Conservation (phyloP, 2,797 vertebrate species). For the Siniperca scherzeri region DNA sequence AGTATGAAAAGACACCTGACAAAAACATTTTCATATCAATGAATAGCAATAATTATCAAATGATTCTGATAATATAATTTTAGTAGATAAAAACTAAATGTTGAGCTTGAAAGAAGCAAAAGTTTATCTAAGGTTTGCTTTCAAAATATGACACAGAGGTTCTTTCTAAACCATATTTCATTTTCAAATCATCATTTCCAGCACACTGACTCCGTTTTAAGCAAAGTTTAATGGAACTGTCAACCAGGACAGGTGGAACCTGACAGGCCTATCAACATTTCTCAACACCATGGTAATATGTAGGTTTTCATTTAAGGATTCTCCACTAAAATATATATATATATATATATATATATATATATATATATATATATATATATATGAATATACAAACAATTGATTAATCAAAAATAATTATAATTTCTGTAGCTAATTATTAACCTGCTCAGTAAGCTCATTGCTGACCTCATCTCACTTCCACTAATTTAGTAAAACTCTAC, state of each 20-base stretch:
- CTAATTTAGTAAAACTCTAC: background rate
- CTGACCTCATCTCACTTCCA: background rate
- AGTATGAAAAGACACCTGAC: background rate
- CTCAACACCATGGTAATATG: background rate
- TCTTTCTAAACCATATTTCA: conserved; percentile 13
- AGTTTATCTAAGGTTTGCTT: background rate
- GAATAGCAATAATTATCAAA: background rate
- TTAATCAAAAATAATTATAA: conserved; percentile 22
- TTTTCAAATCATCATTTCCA: conserved; percentile 21
- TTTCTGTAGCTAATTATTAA: conserved; percentile 21
- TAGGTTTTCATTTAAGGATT: conserved; percentile 25
- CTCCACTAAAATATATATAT: background rate
- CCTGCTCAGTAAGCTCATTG: background rate
- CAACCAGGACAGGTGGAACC: conserved; percentile 2
- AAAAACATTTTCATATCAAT: background rate
- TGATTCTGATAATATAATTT: background rate
- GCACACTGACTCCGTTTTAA: background rate
- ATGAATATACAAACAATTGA: background rate
- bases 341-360: background rate
- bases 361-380: background rate
- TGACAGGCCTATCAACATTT: conserved; percentile 27
- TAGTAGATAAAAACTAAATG: background rate
- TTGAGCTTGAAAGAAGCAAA: background rate
- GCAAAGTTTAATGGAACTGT: conserved; percentile 22
- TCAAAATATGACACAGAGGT: background rate